Percentiles rank a stretch among this genome's conserved stretches.
These are phyloP conservation scores for Bubo blakistoni DNA, from an alignment of 2,113 vertebrate genomes.

Conservation along the genomic window DNA sequence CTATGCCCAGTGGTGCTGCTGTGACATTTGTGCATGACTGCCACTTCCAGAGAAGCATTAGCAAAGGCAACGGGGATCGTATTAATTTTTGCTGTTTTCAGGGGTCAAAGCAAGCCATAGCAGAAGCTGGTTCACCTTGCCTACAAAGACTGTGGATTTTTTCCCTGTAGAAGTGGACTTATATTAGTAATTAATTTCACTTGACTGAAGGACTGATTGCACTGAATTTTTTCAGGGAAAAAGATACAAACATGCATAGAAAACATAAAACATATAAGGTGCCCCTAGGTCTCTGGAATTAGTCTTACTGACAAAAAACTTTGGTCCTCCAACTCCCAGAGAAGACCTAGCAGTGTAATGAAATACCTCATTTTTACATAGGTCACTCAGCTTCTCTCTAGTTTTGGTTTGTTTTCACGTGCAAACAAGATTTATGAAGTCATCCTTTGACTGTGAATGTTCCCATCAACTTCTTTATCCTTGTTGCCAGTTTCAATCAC, in stretches of 20 bases:
- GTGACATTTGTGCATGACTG: neutral
- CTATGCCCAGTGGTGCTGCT: neutral
- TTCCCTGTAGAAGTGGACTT: neutral
- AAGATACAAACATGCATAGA: accelerated
- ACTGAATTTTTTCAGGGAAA: neutral
- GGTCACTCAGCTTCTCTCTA: neutral
- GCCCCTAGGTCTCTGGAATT: neutral
- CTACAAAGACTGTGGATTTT: neutral
- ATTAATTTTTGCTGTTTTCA: neutral
- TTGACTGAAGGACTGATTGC: neutral
- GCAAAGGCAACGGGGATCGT: accelerated
- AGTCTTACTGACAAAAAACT: neutral
- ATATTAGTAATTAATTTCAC: neutral
- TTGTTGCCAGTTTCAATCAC: accelerated
- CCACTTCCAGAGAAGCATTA: neutral
- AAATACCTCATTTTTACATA: neutral
- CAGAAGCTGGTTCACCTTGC: neutral
- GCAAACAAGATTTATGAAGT: neutral
- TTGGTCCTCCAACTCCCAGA: neutral
- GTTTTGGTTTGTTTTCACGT: neutral
- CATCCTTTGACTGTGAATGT: neutral
- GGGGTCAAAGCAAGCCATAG: neutral
- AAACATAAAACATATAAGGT: neutral
- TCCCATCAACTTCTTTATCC: neutral
- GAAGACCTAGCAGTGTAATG: neutral